Evolutionary conservation across 1,140 invertebrate genomes (phyloP), one percentile per base, ranked within the genome.

Genomic region (Drosophila grimshawi): DNA sequence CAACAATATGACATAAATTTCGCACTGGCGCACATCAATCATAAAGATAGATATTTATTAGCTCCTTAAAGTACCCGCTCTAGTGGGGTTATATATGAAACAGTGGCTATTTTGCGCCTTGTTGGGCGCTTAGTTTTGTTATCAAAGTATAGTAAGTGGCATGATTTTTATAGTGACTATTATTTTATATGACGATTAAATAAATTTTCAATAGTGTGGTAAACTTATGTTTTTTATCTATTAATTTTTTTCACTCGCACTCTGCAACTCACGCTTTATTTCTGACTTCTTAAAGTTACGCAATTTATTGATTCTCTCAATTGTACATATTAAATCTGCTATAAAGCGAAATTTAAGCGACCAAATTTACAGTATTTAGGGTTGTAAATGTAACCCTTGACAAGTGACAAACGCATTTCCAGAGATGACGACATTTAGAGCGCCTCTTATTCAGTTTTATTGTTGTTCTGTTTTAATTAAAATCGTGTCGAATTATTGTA

Each of bases 381-480:
- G 11, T 8, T 35, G 43, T 35, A 27, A 60, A 48, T 30, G 11
- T 35, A 5, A 6, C 43, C 57, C 43, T 7, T 33, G 48, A 35
- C 32, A 46, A 5, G 30, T 19, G 43, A 60, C 32, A 60, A 48
- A 46, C 48, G 32, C 33, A 27, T 35, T 43, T 35, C 32, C 29
- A 2, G 41, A 32, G 43, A 27, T 27, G 27, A 11, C 11, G 27
- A 29, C 39, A 48, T 60, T 35, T 19, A 46, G 27, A 48, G 41
- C 43, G 11, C 8, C 43, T 48, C 30, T 43, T 29, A 32, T 10
- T 35, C 43, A 11, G 30, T n/a, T 52, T 52, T 19, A 33, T 48
- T 35, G 41, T 5, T 49, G 8, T 37, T 49, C 5, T 4, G 45
- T 53, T 66, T 66, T 66, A 66, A 66, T 66, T 66, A 66, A 66